A percentile compares a stretch with the other conserved stretches of the same genome.
Conservation (phyloP, 2,888 invertebrate species). For the Syritta pipiens region DNA sequence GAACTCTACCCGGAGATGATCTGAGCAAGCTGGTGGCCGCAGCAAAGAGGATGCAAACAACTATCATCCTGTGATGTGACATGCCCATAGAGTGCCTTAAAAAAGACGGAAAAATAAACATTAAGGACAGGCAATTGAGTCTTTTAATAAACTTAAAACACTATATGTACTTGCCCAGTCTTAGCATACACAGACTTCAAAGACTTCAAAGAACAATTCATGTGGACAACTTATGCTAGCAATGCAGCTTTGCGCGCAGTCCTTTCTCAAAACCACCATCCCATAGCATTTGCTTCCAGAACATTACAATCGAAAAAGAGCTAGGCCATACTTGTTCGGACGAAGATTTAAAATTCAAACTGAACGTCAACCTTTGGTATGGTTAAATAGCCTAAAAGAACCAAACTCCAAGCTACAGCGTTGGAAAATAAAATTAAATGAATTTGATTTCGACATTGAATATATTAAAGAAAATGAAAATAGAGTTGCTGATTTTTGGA, state of each 20-base stretch:
- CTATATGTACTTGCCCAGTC: slow-evolving; percentile 30
- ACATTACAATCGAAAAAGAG: slow-evolving; percentile 17
- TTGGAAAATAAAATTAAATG: slow-evolving; percentile 73
- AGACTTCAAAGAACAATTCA: slow-evolving; percentile 48
- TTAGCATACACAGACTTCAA: slow-evolving; percentile 53
- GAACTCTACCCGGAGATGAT: too few relatives aligned
- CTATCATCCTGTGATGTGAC: too few relatives aligned
- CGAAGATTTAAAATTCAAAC: not conserved
- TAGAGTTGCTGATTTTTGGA: slow-evolving; percentile 4
- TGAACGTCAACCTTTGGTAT: slow-evolving; percentile 75
- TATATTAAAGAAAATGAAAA: slow-evolving; percentile 37
- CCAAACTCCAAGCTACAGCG: slow-evolving; percentile 71
- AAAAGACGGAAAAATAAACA: slow-evolving; percentile 9
- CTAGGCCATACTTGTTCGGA: slow-evolving; percentile 72
- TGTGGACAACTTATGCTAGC: slow-evolving; percentile 52
- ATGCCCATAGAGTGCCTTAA: slow-evolving; percentile 60
- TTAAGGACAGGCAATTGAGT: slow-evolving; percentile 10
- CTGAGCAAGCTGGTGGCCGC: too few relatives aligned
- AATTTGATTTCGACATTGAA: slow-evolving; percentile 36
- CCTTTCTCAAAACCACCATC: slow-evolving; percentile 48
- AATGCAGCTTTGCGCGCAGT: slow-evolving; percentile 52
- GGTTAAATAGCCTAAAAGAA: slow-evolving; percentile 70
- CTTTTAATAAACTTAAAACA: slow-evolving; percentile 20
- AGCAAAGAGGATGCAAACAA: too few relatives aligned
- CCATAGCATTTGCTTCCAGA: slow-evolving; percentile 46